Evolutionary conservation across 2,888 invertebrate species (phyloP).

Genomic region (Eupithecia vulgata): DNA sequence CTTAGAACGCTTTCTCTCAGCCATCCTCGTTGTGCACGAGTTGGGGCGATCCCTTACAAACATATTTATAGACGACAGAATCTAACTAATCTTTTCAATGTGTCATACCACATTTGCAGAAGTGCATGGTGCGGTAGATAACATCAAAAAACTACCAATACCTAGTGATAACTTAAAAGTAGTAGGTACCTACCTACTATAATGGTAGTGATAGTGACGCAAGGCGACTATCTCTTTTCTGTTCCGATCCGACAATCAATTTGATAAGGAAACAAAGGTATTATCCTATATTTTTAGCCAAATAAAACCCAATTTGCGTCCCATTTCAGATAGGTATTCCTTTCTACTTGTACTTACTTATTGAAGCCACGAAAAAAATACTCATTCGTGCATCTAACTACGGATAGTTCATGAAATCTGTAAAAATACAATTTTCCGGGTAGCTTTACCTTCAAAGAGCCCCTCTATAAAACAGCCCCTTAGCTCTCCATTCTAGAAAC

Average conservation of each 20-base stretch:
- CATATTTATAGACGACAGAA: neutral
- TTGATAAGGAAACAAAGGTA: neutral
- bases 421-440: neutral
- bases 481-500: slow-evolving; percentile 23
- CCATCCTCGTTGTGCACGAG: no score
- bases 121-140: no score
- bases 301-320: neutral
- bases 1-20: no score
- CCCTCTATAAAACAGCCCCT: slow-evolving; percentile 3
- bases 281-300: neutral
- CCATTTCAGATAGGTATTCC: neutral
- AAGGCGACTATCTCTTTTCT: neutral
- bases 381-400: neutral
- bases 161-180: no score
- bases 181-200: no score
- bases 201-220: no score
- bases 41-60: neutral
- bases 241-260: neutral
- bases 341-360: neutral
- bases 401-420: neutral
- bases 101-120: no score
- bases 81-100: neutral
- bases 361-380: neutral
- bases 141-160: no score
- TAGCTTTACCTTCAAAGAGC: slow-evolving; percentile 10